phyloP scores from a whole-genome alignment of 2,113 vertebrate genomes.

The Xenopus laevis region DNA sequence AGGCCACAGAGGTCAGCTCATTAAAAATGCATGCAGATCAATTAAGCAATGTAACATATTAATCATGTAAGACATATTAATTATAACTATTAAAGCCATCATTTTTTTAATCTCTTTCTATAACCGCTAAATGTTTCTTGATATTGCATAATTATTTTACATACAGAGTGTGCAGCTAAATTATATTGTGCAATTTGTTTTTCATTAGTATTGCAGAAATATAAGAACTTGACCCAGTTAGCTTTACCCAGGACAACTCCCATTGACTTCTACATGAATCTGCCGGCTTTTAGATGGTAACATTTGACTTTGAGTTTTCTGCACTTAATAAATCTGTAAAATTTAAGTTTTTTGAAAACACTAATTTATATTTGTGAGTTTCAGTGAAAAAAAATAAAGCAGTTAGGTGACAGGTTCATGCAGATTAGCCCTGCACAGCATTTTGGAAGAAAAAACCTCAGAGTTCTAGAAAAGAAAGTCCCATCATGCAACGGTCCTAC shows the following conservation, averaged over 20 bases:
- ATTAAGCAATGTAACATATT: slow-evolving; percentile 18
- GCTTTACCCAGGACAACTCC: neutral
- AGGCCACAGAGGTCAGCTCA: neutral
- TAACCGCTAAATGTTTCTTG: slow-evolving; percentile 12
- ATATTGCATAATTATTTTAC: neutral
- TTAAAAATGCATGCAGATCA: slow-evolving; percentile 22
- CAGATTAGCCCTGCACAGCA: no score
- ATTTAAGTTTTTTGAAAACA: no score
- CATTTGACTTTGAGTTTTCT: neutral
- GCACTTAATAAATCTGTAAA: neutral
- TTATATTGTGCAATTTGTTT: slow-evolving; percentile 2
- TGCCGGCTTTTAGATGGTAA: neutral
- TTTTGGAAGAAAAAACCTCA: no score
- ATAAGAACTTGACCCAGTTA: neutral
- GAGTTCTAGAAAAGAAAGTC: no score
- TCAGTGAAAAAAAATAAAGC: neutral
- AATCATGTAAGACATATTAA: slow-evolving; percentile 28
- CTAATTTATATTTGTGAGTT: no score
- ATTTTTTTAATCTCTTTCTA: slow-evolving; percentile 13
- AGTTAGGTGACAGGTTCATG: no score
- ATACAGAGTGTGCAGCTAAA: slow-evolving; percentile 10
- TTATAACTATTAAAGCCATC: slow-evolving; percentile 17
- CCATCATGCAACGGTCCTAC: no score
- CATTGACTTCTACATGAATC: no score
- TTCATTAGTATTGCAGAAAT: neutral